Percentiles rank a stretch among this genome's conserved stretches.
Conservation (phyloP, 2,797 vertebrate species). For the Labroides dimidiatus region DNA sequence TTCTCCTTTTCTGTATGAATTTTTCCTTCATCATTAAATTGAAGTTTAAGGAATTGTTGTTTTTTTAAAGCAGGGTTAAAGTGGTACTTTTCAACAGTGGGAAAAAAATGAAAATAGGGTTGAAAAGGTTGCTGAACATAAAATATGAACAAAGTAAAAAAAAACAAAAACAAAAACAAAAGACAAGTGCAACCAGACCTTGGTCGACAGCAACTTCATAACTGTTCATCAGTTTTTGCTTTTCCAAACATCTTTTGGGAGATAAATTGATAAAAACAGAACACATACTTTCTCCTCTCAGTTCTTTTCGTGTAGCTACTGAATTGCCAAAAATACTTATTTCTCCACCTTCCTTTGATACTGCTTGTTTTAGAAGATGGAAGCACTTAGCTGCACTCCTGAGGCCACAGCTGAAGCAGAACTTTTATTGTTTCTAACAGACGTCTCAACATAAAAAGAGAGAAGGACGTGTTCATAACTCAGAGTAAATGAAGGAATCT, state of each 20-base stretch:
- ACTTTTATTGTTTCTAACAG: conserved; percentile 6
- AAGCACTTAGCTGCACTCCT: conserved; percentile 19
- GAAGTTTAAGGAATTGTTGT: no score
- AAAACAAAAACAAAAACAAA: no score
- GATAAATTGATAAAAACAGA: background rate
- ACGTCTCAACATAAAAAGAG: conserved; percentile 16
- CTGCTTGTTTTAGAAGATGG: conserved; percentile 16
- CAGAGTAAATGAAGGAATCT: background rate
- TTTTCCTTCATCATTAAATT: no score
- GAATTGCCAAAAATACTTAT: background rate
- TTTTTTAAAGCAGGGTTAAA: no score
- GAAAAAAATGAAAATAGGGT: no score
- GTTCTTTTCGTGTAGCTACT: background rate
- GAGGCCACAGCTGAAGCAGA: conserved; percentile 20
- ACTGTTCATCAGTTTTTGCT: background rate
- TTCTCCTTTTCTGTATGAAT: no score
- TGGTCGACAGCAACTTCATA: no score
- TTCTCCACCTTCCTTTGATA: background rate
- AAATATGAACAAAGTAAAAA: no score
- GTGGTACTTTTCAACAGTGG: no score
- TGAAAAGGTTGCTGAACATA: no score
- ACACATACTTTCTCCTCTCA: no score
- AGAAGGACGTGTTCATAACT: background rate
- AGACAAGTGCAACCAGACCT: no score
- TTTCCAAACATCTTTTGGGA: conserved; percentile 1